phyloP scores from a whole-genome alignment of 2,797 vertebrate genomes.

The Botia kubotai region DNA sequence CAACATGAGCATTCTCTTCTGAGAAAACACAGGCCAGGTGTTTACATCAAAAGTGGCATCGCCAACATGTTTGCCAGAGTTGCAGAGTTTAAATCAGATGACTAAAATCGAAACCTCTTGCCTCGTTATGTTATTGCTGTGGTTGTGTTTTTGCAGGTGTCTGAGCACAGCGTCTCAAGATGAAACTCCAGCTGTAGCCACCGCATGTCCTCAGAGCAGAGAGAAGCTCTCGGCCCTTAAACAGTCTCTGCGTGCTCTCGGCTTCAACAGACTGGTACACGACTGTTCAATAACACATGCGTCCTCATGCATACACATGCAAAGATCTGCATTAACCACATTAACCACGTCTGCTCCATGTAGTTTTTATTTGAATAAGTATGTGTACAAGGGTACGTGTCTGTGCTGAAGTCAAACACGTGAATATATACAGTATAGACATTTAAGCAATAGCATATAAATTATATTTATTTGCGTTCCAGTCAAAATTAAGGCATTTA shows the following conservation, averaged over 20 bases:
- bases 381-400: neutral
- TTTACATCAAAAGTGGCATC: neutral
- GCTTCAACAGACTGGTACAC: slow-evolving; percentile 88
- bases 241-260: slow-evolving; percentile 85
- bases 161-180: slow-evolving; percentile 72
- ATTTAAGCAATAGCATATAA: too few relatives aligned
- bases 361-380: neutral
- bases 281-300: neutral
- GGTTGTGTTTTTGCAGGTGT: slow-evolving; percentile 77
- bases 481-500: too few relatives aligned
- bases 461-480: too few relatives aligned
- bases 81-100: neutral
- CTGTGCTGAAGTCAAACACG: too few relatives aligned
- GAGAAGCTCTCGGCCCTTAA: slow-evolving; percentile 83
- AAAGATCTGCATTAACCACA: neutral
- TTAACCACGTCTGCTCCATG: too few relatives aligned
- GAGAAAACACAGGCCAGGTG: neutral
- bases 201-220: slow-evolving; percentile 80
- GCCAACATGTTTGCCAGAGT: neutral
- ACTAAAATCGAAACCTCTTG: neutral
- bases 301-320: neutral
- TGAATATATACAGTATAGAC: too few relatives aligned
- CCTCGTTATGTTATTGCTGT: neutral
- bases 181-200: slow-evolving; percentile 68
- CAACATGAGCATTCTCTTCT: neutral